A percentile compares a stretch with the other conserved stretches of the same genome.
Evolutionary conservation across 1,140 invertebrate species (phyloP).

Genomic region (Epicauta chinensis): DNA sequence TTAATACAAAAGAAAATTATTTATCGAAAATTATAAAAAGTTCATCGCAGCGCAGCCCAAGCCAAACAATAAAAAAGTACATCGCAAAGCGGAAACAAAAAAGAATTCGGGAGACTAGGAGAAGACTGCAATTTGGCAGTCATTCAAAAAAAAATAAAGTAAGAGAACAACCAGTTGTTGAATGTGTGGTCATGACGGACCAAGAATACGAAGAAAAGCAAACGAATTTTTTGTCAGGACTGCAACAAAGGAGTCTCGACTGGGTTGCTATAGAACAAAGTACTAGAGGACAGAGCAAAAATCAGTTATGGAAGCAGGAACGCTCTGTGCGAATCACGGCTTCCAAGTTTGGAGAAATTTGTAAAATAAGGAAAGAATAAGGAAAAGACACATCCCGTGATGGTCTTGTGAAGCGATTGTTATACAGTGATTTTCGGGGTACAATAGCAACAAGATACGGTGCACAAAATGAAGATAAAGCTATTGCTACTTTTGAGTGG

Average conservation of each 20-base stretch:
- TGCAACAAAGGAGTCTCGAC: background rate
- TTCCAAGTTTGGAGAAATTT: background rate
- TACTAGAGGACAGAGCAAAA: background rate
- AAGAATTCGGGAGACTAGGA: no score
- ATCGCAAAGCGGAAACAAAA: no score
- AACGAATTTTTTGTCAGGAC: background rate
- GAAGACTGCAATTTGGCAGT: no score
- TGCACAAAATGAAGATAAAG: background rate
- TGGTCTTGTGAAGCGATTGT: background rate
- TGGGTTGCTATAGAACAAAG: background rate
- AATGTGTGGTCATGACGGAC: background rate
- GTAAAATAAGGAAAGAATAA: background rate
- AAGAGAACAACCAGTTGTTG: no score
- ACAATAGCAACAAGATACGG: background rate
- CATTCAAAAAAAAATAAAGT: no score
- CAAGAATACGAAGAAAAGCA: background rate
- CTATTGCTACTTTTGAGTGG: background rate
- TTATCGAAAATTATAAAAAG: background rate
- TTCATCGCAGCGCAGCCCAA: background rate
- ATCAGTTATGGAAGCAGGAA: background rate
- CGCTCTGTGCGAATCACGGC: background rate
- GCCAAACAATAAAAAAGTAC: background rate
- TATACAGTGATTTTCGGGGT: background rate
- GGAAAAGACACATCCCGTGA: background rate
- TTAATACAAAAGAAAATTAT: constrained; percentile 25